phyloP scores from a whole-genome alignment of 2,888 invertebrate genomes.

The Bombylius discolor region DNA sequence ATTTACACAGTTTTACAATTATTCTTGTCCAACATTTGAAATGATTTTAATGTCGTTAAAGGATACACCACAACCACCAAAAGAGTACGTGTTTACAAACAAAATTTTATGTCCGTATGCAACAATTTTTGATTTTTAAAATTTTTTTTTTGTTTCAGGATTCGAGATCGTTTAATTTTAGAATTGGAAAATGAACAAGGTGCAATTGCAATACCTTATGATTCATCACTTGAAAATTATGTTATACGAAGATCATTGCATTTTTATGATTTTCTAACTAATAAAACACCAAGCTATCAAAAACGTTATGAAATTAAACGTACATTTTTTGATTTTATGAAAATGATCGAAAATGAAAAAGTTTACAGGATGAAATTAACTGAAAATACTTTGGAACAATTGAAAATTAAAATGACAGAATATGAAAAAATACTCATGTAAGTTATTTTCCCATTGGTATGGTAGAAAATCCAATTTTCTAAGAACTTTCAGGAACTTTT shows the following conservation, averaged over 20 bases:
- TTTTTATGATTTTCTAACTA: not conserved
- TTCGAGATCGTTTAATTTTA: not conserved
- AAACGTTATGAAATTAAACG: not conserved
- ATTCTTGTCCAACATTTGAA: not conserved
- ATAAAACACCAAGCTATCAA: not conserved
- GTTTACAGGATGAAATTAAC: not conserved
- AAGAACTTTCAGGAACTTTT: too few species aligned
- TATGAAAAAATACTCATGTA: too few species aligned
- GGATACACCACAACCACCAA: not conserved
- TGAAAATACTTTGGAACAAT: not conserved
- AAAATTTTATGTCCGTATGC: too few species aligned
- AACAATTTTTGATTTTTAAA: not conserved
- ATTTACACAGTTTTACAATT: not conserved
- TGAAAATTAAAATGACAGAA: too few species aligned
- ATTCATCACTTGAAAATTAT: not conserved
- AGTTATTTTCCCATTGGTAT: too few species aligned
- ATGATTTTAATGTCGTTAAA: not conserved
- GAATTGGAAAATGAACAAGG: not conserved
- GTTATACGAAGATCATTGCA: not conserved
- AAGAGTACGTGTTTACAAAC: not conserved
- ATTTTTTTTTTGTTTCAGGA: not conserved
- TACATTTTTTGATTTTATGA: not conserved
- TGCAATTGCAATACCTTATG: not conserved
- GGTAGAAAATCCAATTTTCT: too few species aligned
- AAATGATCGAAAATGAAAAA: not conserved